Conservation (phyloP, 2,797 vertebrate genomes). For the Hozukius guyotensis region DNA sequence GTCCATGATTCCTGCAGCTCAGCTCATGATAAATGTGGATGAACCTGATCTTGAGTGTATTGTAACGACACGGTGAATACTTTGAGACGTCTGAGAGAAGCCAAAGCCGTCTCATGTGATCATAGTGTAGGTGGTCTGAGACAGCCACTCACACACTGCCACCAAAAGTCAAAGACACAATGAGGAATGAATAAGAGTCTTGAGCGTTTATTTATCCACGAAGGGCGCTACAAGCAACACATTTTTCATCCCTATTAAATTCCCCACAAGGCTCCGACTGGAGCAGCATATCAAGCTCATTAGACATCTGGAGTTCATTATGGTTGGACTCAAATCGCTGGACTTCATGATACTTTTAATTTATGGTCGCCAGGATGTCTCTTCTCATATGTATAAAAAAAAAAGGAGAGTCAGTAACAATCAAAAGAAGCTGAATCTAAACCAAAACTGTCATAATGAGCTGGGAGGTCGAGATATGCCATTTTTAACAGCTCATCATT, state of each 20-base stretch:
- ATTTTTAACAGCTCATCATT: slow-evolving; percentile 10
- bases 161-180: slow-evolving; percentile 40
- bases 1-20: slow-evolving; percentile 2
- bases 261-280: slow-evolving; percentile 54
- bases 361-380: slow-evolving; percentile 30
- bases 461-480: neutral
- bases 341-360: slow-evolving; percentile 49
- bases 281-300: slow-evolving; percentile 68
- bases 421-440: neutral
- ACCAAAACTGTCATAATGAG: neutral
- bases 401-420: neutral
- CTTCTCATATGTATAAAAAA: slow-evolving; percentile 5
- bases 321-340: slow-evolving; percentile 40
- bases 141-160: slow-evolving; percentile 8
- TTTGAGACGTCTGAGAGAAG: slow-evolving; percentile 17
- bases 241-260: slow-evolving; percentile 64
- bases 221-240: slow-evolving; percentile 55
- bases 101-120: slow-evolving; percentile 57
- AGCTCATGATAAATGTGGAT: slow-evolving; percentile 19
- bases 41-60: slow-evolving; percentile 18
- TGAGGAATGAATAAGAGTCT: slow-evolving; percentile 37
- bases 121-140: slow-evolving; percentile 58
- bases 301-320: slow-evolving; percentile 74
- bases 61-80: slow-evolving; percentile 1
- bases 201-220: slow-evolving; percentile 62